phyloP scores from a whole-genome alignment of 2,888 invertebrate genomes.

The Leistus spinibarbis region DNA sequence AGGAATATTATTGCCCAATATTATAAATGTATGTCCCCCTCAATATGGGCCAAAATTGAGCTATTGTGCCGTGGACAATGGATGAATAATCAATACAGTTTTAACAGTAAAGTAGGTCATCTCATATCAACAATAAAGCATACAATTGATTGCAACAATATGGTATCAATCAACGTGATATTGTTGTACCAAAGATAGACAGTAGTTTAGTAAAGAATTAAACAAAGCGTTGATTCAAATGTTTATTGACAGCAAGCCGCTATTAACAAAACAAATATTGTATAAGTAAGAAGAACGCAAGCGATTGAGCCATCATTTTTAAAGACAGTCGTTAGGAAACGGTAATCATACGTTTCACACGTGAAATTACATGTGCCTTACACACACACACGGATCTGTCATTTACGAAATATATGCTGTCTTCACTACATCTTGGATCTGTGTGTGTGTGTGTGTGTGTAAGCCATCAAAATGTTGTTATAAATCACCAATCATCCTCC shows the following conservation, averaged over 20 bases:
- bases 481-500: slow-evolving; percentile 4
- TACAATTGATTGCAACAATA: slow-evolving; percentile 21
- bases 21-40: no score
- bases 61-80: slow-evolving; percentile 17
- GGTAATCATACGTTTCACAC: slow-evolving; percentile 53
- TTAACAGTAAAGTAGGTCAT: slow-evolving; percentile 18
- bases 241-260: slow-evolving; percentile 3
- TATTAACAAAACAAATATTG: not conserved
- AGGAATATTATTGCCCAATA: no score
- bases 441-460: not conserved
- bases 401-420: slow-evolving; percentile 49
- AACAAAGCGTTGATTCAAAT: not conserved
- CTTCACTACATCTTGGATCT: slow-evolving; percentile 5
- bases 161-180: not conserved
- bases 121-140: not conserved
- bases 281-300: not conserved
- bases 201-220: slow-evolving; percentile 3
- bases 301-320: not conserved
- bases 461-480: not conserved
- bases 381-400: slow-evolving; percentile 50
- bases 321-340: slow-evolving; percentile 4
- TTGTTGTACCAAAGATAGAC: not conserved
- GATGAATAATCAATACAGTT: slow-evolving; percentile 14
- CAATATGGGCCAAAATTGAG: not conserved
- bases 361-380: slow-evolving; percentile 51